phyloP scores from a whole-genome alignment of 2,113 vertebrate species.

The Ameiurus melas region DNA sequence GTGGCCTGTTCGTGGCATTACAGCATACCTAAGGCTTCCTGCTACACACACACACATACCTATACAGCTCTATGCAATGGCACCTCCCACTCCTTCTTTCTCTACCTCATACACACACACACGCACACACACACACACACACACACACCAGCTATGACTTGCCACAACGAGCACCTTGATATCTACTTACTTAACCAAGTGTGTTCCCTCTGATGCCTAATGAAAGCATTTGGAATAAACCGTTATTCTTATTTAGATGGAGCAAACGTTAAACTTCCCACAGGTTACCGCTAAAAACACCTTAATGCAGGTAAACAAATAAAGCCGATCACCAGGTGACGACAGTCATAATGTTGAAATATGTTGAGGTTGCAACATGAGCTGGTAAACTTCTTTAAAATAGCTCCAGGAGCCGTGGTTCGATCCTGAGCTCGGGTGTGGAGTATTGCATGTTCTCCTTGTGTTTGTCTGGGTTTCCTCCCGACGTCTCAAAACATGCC shows the following conservation, averaged over 20 bases:
- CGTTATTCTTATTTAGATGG: background rate
- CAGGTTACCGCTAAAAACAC: background rate
- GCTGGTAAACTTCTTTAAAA: background rate
- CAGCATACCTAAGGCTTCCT: conserved; percentile 41
- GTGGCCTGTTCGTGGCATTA: conserved; percentile 25
- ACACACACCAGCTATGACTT: conserved; percentile 45
- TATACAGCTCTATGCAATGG: conserved; percentile 10
- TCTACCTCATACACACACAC: background rate
- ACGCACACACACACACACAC: background rate
- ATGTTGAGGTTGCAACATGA: background rate
- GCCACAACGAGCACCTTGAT: conserved; percentile 32
- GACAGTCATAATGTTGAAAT: background rate
- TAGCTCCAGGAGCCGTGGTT: background rate
- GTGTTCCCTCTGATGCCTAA: background rate
- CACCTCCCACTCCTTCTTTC: conserved; percentile 35
- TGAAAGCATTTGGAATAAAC: conserved; percentile 4
- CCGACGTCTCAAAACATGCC: too few species aligned
- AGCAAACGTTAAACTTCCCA: background rate
- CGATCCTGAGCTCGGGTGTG: background rate
- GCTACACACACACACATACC: conserved; percentile 32
- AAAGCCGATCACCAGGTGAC: background rate
- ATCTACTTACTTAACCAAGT: background rate
- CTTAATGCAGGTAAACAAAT: background rate
- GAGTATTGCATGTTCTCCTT: background rate
- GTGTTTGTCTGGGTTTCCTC: too few species aligned